These are phyloP conservation scores for Hippocampus mohnikei DNA, from an alignment of 2,113 vertebrate species.

Conservation along the genomic window DNA sequence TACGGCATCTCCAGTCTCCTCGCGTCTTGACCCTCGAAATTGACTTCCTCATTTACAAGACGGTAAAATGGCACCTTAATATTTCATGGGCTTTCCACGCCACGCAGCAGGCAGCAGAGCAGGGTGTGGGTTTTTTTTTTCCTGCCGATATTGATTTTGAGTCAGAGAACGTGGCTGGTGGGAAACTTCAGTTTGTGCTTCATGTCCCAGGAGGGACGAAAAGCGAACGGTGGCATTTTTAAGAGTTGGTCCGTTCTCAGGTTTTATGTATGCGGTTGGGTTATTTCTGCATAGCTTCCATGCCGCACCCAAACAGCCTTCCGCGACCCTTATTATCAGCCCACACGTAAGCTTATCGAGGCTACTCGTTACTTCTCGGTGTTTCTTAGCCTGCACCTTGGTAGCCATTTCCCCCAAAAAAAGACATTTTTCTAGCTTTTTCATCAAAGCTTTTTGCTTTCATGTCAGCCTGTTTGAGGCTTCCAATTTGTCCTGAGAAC, in stretches of 20 bases:
- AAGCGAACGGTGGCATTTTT: neutral
- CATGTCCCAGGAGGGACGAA: conserved; percentile 6
- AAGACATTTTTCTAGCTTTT: neutral
- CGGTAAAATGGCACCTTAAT: conserved; percentile 44
- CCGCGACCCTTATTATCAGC: neutral
- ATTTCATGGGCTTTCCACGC: conserved; percentile 40
- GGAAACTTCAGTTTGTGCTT: conserved; percentile 1
- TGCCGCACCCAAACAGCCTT: neutral
- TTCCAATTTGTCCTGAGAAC: neutral
- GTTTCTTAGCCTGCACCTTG: neutral
- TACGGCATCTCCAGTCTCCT: conserved; percentile 29
- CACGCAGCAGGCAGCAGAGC: neutral
- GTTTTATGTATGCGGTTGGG: neutral
- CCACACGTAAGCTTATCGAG: neutral
- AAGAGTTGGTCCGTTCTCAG: neutral
- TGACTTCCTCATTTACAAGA: conserved; percentile 45
- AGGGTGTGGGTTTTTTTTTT: neutral
- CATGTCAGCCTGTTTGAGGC: neutral
- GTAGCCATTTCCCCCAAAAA: neutral
- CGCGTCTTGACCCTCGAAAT: conserved; percentile 32
- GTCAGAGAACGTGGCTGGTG: neutral
- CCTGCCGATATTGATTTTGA: conserved; percentile 15
- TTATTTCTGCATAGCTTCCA: neutral
- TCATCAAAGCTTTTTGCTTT: neutral
- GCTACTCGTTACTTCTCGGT: neutral